phyloP scores from a whole-genome alignment of 2,797 vertebrate genomes.

The Rhodeus uyekii region DNA sequence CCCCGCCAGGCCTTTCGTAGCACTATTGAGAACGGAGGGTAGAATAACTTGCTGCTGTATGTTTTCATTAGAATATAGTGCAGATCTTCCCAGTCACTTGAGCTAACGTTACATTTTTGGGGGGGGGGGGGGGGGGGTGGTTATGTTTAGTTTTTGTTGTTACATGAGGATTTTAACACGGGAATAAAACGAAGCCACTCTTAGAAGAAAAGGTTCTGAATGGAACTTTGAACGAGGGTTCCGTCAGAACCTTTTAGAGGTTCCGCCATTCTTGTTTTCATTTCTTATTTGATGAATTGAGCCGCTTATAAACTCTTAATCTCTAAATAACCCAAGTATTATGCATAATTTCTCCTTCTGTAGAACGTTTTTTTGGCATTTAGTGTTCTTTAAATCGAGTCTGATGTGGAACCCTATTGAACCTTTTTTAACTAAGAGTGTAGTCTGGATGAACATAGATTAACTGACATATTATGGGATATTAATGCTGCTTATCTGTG shows the following conservation, averaged over 20 bases:
- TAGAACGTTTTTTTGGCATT: not conserved
- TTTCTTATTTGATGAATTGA: not conserved
- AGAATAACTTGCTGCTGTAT: conserved; percentile 8
- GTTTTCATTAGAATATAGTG: not conserved
- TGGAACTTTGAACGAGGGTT: not conserved
- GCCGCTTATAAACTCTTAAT: not conserved
- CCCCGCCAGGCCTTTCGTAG: conserved; percentile 2
- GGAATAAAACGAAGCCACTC: not conserved
- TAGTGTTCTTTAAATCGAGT: not conserved
- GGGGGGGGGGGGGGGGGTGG: too few relatives aligned
- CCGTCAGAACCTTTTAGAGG: not conserved
- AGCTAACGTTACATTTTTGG: not conserved
- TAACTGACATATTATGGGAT: not conserved
- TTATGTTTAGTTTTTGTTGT: not conserved
- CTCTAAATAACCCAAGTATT: not conserved
- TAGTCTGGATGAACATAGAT: not conserved
- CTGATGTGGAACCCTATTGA: not conserved
- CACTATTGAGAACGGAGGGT: not conserved
- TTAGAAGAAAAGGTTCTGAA: not conserved
- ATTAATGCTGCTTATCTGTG: conserved; percentile 21
- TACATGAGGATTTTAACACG: not conserved
- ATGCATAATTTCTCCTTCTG: not conserved
- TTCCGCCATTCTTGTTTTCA: too few relatives aligned
- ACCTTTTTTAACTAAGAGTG: not conserved
- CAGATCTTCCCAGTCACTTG: not conserved